Base-by-base conservation (phyloP, 2,888 invertebrate species). In the Eupithecia exiguata region DNA sequence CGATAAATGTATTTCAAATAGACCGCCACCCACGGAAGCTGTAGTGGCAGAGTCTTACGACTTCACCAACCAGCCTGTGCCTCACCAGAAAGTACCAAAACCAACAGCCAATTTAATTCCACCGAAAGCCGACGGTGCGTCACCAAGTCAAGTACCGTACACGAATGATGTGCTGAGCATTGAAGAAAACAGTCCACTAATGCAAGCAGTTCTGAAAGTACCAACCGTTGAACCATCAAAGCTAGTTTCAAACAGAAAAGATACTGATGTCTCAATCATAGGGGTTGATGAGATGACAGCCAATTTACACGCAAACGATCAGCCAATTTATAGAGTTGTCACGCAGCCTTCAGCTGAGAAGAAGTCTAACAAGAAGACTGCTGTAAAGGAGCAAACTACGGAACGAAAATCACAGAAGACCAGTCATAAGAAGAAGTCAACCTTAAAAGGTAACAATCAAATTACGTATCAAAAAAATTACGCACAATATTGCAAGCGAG, bases 1-100 rank as follows among this genome's bases (percentile, higher is more conserved):
- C 21, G 96, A 96, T 79, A 95, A 95, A 78, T 97, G 97, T 91
- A 88, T 96, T 72, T 87, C 90, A 10, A 88, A 88, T 75, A 94
- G 89, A 83, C 72, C 83, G 62, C 83, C 88, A 16, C 79, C 88
- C 5, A 90, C 94, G 12, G 94, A 94, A 84, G 88, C 92, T 18
- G 90, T 93, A 1, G 84, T 93, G 36, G 90, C 91, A 46, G 94
- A 91, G 77, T 36, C 75, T 21, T 74, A 74, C 66, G 75, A 77
- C 62, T 77, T 70, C 61, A 70, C 76, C 36, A 73, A 74, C 36
- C 69, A 30, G 18, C 79, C 90, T 58, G 80, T 84, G 30, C 78
- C 66, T 14, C 40, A 83, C 40, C 75, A 82, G 18, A 86, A 87
- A 76, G 78, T 84, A 75, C 84, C 87, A 12, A 87, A 85, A 69